phyloP scores from a whole-genome alignment of 1,140 invertebrate genomes.

The Danaus melanippus region DNA sequence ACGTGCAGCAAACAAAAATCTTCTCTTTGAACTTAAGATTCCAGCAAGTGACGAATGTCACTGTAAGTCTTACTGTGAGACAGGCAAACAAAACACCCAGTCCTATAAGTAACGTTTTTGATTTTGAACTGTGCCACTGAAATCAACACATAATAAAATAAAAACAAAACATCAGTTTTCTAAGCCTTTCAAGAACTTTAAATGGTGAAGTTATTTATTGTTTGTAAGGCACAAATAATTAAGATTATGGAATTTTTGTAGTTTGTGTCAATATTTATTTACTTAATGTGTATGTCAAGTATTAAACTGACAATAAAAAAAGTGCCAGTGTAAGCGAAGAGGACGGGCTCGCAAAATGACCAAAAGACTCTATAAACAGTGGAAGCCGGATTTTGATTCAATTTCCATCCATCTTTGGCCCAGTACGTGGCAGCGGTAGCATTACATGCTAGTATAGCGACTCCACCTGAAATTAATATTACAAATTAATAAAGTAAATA shows the following conservation, averaged over 20 bases:
- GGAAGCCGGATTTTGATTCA: conserved; percentile 55
- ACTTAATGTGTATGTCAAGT: too few relatives aligned
- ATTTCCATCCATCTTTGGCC: conserved; percentile 48
- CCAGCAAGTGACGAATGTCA: conserved; percentile 37
- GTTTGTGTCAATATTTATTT: too few relatives aligned
- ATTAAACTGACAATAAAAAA: conserved; percentile 48
- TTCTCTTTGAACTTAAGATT: conserved; percentile 44
- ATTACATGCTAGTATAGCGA: conserved; percentile 58
- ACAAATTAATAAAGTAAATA: not conserved
- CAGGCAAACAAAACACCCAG: conserved; percentile 44
- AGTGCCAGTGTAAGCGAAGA: conserved; percentile 59
- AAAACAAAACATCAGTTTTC: too few relatives aligned
- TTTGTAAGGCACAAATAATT: too few relatives aligned
- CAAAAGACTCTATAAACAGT: conserved; percentile 52
- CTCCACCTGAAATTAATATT: conserved; percentile 35
- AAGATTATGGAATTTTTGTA: too few relatives aligned
- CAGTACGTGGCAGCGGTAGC: conserved; percentile 49
- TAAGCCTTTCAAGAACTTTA: too few relatives aligned
- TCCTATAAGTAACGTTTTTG: conserved; percentile 43
- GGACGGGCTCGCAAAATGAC: conserved; percentile 44
- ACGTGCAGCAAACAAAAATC: conserved; percentile 50
- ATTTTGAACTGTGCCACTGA: conserved; percentile 37
- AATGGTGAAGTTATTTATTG: too few relatives aligned
- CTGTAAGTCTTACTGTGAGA: conserved; percentile 34
- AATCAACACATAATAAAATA: conserved; percentile 12